Evolutionary conservation across 2,888 invertebrate species (phyloP), one percentile per base, ranked within the genome.

Genomic region (Acronicta alni): DNA sequence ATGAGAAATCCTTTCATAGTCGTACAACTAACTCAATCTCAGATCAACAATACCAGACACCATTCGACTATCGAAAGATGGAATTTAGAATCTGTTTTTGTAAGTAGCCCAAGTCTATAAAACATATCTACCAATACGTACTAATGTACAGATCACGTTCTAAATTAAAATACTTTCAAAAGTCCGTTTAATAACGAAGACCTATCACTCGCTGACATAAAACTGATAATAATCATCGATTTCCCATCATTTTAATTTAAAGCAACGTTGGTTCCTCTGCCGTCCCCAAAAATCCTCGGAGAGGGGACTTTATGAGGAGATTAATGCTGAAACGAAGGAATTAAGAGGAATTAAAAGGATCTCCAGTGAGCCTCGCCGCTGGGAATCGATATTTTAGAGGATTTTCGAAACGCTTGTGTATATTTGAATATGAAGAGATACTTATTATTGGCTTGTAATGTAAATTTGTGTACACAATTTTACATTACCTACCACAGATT

Each of bases 341-440:
- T 88, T 86, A 86, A 82, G 84, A 67, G 79, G 74, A 82, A 86
- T 88, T 86, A 86, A 82, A 84, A 67, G 79, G 74, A 82, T 83
- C 82, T 75, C 55, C 54, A 46, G 46, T 59, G 57, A 79, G 78
- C 67, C 62, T 49, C 56, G 74, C 45, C 53, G 57, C 61, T 68
- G 49, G 26, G 23, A 62, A 69, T 76, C 75, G 72, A 77, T 77
- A 67, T 62, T 52, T 63, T 54, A 47, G 67, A 66, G 69, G 75
- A 77, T 71, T 73, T 64, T 20, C 35, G 54, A 57, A 62, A 64
- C 44, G 70, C 38, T 45, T 45, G 37, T 45, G 48, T 58, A 47
- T 39, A 65, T 73, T 57, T 54, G 41, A 71, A 59, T 73, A 39
- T 53, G 39, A 51, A 56, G 51, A 58, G 35, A 35, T n/a, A n/a